Evolutionary conservation across 2,113 vertebrate genomes (phyloP), one percentile per base, ranked within the genome.

Genomic region (Seriola rivoliana): DNA sequence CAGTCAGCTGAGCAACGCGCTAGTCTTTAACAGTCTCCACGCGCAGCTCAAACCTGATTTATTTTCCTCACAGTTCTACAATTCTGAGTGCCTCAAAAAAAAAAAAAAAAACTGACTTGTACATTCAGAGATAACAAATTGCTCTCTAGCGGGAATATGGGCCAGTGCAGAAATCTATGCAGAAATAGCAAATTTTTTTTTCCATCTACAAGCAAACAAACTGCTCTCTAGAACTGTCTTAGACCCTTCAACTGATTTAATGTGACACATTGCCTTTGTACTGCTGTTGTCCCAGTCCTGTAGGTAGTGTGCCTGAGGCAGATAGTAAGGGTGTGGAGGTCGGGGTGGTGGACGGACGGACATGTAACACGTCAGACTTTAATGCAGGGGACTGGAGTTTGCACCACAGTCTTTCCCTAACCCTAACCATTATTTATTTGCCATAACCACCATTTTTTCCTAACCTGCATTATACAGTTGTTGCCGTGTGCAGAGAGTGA

Each of bases 1-100:
- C 84, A 81, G 78, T 60, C 75, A 83, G 75, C 73, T 50, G 71
- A 85, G 70, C 71, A 66, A 34, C 57, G 57, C 62, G 54, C 63
- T 44, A 10, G 60, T 76, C 81, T 83, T 72, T 54, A 81, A 63
- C 59, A 57, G 69, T 83, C 76, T 85, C 40, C 21, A 29, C 81
- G 78, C 67, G 71, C 44, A 17, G 65, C 70, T 63, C 58, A 60
- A 71, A 83, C 81, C 77, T 57, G 78, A 91, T 90, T 84, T 80
- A 65, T 89, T 83, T 63, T 63, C 50, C 70, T 86, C 57, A 23
- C 23, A 11, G 71, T 81, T 75, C 69, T 58, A 34, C 23, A 34
- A 29, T 69, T 86, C 29, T 23, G 7, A 83, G 65, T 80, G 63
- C 32, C 40, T 86, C 34, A 54, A 80, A 60, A 79, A 38, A 38